Percentiles rank a stretch among this genome's conserved stretches.
Evolutionary conservation across 2,888 invertebrate species (phyloP).

Genomic region (Heliconius charithonia): DNA sequence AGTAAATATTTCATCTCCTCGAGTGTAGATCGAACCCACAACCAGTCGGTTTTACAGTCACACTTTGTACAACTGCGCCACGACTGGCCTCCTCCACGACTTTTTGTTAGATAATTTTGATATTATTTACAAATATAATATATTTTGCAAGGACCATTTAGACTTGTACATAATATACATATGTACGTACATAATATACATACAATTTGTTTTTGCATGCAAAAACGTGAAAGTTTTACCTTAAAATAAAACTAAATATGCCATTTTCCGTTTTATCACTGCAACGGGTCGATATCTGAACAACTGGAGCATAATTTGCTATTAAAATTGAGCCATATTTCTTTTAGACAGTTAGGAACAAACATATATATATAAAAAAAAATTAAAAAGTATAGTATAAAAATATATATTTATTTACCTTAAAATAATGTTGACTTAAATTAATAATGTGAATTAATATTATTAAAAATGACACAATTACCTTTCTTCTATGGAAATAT

Average conservation of each 20-base stretch:
- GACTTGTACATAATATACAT: background rate
- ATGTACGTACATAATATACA: background rate
- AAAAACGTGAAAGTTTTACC: constrained; percentile 11
- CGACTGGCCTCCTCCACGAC: too few species aligned
- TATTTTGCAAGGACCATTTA: background rate
- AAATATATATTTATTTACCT: background rate
- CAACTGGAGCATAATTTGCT: constrained; percentile 1
- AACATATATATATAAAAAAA: background rate
- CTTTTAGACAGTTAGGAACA: background rate
- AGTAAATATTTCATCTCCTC: too few species aligned
- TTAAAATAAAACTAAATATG: constrained; percentile 20
- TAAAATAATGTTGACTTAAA: too few species aligned
- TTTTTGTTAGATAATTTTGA: background rate
- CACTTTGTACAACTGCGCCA: too few species aligned
- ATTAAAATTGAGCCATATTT: background rate
- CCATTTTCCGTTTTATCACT: background rate
- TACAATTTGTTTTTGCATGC: constrained; percentile 6
- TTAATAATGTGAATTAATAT: too few species aligned
- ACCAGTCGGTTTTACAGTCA: too few species aligned
- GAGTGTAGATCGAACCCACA: too few species aligned
- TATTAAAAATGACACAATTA: constrained; percentile 11
- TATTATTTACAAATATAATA: too few species aligned
- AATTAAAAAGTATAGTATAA: too few species aligned
- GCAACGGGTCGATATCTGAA: constrained; percentile 22
- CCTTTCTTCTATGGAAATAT: constrained; percentile 45